Percentiles rank a stretch among this genome's conserved stretches.
phyloP scores from a whole-genome alignment of 1,140 invertebrate genomes.

The Drosophila watanabei region DNA sequence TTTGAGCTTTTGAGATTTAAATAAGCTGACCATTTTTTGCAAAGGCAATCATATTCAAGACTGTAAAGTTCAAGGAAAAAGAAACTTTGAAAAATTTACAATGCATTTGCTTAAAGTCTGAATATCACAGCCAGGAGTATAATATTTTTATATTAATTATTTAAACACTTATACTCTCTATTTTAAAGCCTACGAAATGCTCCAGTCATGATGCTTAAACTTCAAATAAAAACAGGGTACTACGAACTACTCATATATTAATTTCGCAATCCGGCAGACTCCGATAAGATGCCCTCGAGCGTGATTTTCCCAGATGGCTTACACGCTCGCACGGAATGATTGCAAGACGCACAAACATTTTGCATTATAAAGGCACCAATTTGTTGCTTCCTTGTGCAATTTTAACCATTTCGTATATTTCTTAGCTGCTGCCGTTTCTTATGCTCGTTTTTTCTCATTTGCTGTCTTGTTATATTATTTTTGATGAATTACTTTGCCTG shows the following conservation, averaged over 20 bases:
- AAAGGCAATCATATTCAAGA: background rate
- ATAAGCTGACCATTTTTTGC: background rate
- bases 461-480: slow-evolving; percentile 51
- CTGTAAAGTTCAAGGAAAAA: background rate
- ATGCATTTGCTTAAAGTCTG: too few species aligned
- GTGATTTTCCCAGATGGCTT: slow-evolving; percentile 16
- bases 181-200: background rate
- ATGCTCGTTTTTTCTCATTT: slow-evolving; percentile 35
- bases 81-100: too few species aligned
- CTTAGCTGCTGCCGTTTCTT: slow-evolving; percentile 9
- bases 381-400: slow-evolving; percentile 31
- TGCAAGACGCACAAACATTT: slow-evolving; percentile 25
- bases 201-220: background rate
- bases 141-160: background rate
- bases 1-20: background rate
- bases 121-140: background rate
- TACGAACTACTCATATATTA: background rate
- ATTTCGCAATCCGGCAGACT: slow-evolving; percentile 14
- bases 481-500: slow-evolving; percentile 69
- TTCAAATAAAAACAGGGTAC: background rate
- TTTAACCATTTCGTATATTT: slow-evolving; percentile 21
- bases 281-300: slow-evolving; percentile 20
- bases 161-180: background rate
- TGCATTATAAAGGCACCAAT: slow-evolving; percentile 33
- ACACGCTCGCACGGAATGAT: slow-evolving; percentile 16